Percentiles rank a stretch among this genome's conserved stretches.
Evolutionary conservation across 2,888 invertebrate species (phyloP).

Genomic region (Rapana venosa): DNA sequence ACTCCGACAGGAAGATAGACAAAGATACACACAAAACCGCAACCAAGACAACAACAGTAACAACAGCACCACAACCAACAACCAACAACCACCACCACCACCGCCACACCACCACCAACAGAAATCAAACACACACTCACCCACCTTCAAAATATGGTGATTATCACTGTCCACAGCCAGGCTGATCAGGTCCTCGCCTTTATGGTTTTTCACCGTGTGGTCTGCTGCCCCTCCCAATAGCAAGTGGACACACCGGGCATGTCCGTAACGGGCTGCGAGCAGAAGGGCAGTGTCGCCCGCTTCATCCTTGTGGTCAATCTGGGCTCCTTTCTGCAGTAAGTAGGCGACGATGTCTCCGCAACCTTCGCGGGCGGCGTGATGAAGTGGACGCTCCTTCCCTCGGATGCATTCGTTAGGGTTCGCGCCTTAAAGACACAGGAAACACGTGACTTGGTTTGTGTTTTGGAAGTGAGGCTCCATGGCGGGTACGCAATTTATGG

Average conservation of each 20-base stretch:
- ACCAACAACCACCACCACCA: background rate
- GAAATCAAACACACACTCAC: background rate
- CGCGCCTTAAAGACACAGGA: constrained; percentile 58
- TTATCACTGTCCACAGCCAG: constrained; percentile 69
- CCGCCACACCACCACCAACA: background rate
- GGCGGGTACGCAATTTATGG: too few species aligned
- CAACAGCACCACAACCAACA: background rate
- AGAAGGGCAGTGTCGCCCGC: constrained; percentile 72
- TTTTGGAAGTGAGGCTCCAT: too few species aligned
- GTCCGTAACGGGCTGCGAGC: constrained; percentile 69
- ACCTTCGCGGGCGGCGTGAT: constrained; percentile 77
- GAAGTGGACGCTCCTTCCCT: constrained; percentile 75
- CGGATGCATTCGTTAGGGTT: constrained; percentile 69
- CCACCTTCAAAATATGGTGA: constrained; percentile 58
- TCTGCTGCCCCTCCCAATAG: constrained; percentile 56
- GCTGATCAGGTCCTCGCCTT: constrained; percentile 73
- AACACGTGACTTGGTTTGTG: too few species aligned
- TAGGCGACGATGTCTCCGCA: constrained; percentile 63
- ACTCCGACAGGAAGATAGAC: too few species aligned
- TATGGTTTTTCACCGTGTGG: constrained; percentile 62
- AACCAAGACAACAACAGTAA: background rate
- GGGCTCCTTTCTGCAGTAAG: constrained; percentile 69
- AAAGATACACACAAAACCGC: too few species aligned
- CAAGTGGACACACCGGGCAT: constrained; percentile 62
- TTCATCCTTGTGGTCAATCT: constrained; percentile 73